phyloP scores from a whole-genome alignment of 2,113 vertebrate species.

The Daubentonia madagascariensis region DNA sequence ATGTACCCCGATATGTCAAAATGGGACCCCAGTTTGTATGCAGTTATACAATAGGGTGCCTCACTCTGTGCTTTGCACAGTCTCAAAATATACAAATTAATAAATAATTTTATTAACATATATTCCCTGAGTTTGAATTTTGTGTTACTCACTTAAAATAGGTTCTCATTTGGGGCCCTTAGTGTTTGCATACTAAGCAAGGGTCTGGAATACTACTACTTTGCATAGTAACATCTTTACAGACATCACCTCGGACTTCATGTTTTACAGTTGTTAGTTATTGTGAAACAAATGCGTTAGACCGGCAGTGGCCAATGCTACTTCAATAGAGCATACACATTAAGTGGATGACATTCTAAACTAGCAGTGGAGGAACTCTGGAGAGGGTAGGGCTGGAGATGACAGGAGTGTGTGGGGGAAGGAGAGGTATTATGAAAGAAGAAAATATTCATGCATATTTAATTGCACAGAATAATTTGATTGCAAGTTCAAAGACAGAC shows the following conservation, averaged over 20 bases:
- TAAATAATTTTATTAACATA: neutral
- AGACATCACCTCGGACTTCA: neutral
- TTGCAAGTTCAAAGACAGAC: conserved; percentile 50
- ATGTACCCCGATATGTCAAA: neutral
- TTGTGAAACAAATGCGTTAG: neutral
- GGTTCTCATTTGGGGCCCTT: neutral
- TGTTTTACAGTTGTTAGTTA: neutral
- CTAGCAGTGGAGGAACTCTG: neutral
- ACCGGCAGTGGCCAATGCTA: neutral
- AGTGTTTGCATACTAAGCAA: neutral
- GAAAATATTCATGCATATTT: conserved; percentile 46
- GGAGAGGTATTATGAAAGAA: neutral
- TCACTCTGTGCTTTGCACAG: neutral
- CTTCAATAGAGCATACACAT: neutral
- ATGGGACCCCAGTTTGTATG: neutral
- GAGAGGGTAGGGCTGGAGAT: neutral
- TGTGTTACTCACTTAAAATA: neutral
- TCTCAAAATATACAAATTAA: neutral
- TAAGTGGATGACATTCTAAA: neutral
- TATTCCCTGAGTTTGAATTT: neutral
- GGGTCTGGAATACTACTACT: neutral
- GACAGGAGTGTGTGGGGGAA: neutral
- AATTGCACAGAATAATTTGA: conserved; percentile 61
- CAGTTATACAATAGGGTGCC: neutral
- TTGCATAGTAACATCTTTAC: neutral